A percentile compares a stretch with the other conserved stretches of the same genome.
These are phyloP conservation scores for Piaya cayana DNA, from an alignment of 2,113 vertebrate genomes.

Conservation along the genomic window DNA sequence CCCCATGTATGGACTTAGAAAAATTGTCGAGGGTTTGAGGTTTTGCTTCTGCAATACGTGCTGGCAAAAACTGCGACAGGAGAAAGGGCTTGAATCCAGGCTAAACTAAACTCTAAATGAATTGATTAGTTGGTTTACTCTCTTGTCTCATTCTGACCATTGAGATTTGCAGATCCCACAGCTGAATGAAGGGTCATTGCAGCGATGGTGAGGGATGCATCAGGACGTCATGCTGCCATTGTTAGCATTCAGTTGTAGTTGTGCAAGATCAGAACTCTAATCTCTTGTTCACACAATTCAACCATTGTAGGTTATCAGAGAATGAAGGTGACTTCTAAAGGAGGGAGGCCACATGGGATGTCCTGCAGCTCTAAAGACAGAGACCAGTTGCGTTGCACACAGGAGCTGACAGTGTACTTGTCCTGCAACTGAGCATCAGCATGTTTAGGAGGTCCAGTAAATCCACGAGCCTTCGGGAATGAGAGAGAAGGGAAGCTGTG, in stretches of 20 bases:
- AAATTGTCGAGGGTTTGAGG: not conserved
- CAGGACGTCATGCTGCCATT: not conserved
- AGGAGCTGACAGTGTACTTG: not conserved
- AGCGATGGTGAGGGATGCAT: not conserved
- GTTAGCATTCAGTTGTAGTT: not conserved
- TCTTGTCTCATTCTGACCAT: not conserved
- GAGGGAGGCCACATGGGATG: not conserved
- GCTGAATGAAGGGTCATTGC: not conserved
- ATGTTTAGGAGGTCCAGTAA: not conserved
- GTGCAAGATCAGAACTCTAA: not conserved
- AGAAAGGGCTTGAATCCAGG: not conserved
- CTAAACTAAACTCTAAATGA: not conserved
- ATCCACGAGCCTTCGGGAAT: not conserved
- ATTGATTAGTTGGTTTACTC: not conserved
- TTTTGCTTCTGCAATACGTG: not conserved
- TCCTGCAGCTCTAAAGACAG: not conserved
- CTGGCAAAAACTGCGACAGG: not conserved
- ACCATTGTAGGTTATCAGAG: not conserved
- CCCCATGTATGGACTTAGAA: not conserved
- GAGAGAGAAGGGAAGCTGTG: not conserved
- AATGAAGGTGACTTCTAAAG: slow-evolving; percentile 12
- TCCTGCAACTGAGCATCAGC: not conserved
- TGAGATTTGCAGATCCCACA: slow-evolving; percentile 6
- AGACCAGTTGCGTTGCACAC: not conserved
- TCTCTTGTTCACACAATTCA: not conserved